These are phyloP conservation scores for Eulemur rubriventer DNA, from an alignment of 2,797 vertebrate species.

Conservation along the genomic window DNA sequence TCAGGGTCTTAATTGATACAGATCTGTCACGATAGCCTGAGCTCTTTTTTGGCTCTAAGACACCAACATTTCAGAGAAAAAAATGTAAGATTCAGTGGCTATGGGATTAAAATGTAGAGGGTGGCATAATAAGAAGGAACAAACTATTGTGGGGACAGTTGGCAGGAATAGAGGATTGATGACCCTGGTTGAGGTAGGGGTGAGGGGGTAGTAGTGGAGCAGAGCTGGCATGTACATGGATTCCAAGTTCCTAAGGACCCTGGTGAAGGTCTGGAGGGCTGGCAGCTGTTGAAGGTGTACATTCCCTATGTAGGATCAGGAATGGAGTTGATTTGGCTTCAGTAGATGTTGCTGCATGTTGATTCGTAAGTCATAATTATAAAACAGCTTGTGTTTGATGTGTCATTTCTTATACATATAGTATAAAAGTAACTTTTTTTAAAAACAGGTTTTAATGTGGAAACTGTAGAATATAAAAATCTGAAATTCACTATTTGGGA, in stretches of 20 bases:
- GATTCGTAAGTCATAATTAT: slow-evolving; percentile 20
- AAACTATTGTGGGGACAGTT: not conserved
- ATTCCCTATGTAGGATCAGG: not conserved
- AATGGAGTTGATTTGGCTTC: slow-evolving; percentile 3
- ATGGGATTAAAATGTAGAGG: not conserved
- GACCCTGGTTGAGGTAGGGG: not conserved
- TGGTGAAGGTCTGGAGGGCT: not conserved
- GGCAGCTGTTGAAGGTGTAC: not conserved
- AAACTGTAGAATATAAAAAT: slow-evolving; percentile 99
- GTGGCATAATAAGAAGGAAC: not conserved
- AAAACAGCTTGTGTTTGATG: slow-evolving; percentile 38
- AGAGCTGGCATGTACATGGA: not conserved
- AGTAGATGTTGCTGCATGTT: not conserved
- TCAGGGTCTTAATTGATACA: not conserved
- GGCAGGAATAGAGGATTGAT: not conserved
- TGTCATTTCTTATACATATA: slow-evolving; percentile 45
- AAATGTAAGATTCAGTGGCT: not conserved
- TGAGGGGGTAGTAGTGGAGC: not conserved
- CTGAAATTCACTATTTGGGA: slow-evolving; percentile 99
- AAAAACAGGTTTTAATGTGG: slow-evolving; percentile 95
- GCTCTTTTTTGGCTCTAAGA: not conserved
- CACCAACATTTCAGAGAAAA: slow-evolving; percentile 5
- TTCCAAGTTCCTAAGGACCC: not conserved
- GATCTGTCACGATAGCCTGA: not conserved
- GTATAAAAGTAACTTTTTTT: slow-evolving; percentile 64